These are phyloP conservation scores for Pammene aurita DNA, from an alignment of 2,888 invertebrate genomes.

Conservation along the genomic window DNA sequence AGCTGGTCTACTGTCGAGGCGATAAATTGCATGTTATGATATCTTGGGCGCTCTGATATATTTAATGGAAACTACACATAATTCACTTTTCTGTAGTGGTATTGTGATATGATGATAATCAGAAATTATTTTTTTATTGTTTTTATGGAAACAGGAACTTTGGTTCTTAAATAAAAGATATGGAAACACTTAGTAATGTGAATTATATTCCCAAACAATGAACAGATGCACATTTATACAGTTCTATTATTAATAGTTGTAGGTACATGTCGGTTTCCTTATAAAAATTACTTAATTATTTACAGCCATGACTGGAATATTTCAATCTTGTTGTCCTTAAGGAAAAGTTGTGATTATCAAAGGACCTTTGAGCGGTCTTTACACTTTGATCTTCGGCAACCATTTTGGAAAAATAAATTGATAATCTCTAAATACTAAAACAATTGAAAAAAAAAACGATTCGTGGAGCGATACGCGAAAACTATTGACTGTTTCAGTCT, in stretches of 20 bases:
- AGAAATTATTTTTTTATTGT: too few relatives aligned
- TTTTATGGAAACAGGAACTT: too few relatives aligned
- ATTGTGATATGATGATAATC: too few relatives aligned
- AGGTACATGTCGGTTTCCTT: constrained; percentile 33
- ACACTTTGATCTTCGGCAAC: too few relatives aligned
- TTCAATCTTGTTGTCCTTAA: not conserved
- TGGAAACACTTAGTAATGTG: constrained; percentile 55
- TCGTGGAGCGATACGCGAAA: constrained; percentile 24
- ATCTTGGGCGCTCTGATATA: too few relatives aligned
- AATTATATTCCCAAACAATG: constrained; percentile 76
- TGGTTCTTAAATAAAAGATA: constrained; percentile 49
- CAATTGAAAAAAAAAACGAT: not conserved
- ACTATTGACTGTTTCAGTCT: constrained; percentile 69
- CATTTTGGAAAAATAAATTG: too few relatives aligned
- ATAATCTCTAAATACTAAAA: not conserved
- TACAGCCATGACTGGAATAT: constrained; percentile 29
- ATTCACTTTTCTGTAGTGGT: too few relatives aligned
- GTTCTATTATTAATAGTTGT: constrained; percentile 32
- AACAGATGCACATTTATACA: constrained; percentile 61
- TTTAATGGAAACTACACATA: too few relatives aligned
- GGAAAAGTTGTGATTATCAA: not conserved
- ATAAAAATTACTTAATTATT: constrained; percentile 30
- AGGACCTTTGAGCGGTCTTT: not conserved
- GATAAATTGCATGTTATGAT: too few relatives aligned
- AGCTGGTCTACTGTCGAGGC: too few relatives aligned